Evolutionary conservation across 2,113 vertebrate species (phyloP), one percentile per base, ranked within the genome.

Genomic region (Gallinago jamesoni): DNA sequence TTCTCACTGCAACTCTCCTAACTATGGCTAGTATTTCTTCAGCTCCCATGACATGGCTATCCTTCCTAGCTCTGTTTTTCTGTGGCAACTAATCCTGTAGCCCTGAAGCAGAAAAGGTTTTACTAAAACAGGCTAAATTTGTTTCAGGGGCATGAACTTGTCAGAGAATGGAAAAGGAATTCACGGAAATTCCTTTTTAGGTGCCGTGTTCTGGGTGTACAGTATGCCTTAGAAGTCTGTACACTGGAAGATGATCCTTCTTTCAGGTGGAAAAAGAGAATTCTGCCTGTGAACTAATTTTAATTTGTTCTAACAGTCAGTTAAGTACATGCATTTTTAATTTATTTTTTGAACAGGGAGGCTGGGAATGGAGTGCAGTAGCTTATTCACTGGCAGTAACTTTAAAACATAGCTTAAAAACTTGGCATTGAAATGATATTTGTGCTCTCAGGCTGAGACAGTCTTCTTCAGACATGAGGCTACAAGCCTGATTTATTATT

Each of bases 321-420:
- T 76, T 67, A 83, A 59, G 53, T 84, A 63, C 57, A 52, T 59
- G 43, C 19, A 67, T 25, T 80, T 52, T 15, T 83, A 79, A 48
- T 89, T 93, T 39, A 70, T 55, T 64, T 91, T 79, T 50, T 67
- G 68, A 89, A 43, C 0, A 1, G 9, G 15, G 28, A 78, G 37
- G 25, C 79, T 94, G 76, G 35, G 85, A 94, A 83, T 68, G 64
- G 53, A 95, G 69, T 12, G 17, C 35, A 83, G 45, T n/a, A 68
- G n/a, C 43, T 89, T 91, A 77, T 68, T 37, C 55, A 70, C 52
- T 92, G 52, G 50, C 48, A 56, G 23, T 80, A 77, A 57, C 77
- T 97, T 91, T 80, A 87, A 96, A 94, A 94, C 94, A 79, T 94
- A 70, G 25, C 74, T 96, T 93, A 85, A 97, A 96, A 92, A 66